A percentile compares a stretch with the other conserved stretches of the same genome.
These are phyloP conservation scores for Danio choprae DNA, from an alignment of 2,797 vertebrate genomes.

Conservation along the genomic window DNA sequence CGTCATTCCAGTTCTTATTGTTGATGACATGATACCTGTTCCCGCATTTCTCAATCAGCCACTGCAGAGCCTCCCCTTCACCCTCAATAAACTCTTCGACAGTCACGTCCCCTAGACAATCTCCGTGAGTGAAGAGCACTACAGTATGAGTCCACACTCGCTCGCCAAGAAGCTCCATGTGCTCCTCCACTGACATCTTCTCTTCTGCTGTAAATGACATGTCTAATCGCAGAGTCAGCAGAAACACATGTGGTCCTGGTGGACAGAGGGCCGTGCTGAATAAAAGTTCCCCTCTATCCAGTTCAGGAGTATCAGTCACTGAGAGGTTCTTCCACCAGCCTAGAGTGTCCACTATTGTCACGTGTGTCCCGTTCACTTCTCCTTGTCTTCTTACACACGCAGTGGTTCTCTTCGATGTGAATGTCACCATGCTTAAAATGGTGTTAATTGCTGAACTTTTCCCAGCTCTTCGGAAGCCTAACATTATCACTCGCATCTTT, in stretches of 20 bases:
- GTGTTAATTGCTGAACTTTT: constrained; percentile 56
- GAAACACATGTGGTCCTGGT: constrained; percentile 67
- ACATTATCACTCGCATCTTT: constrained; percentile 51
- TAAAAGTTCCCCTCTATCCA: constrained; percentile 58
- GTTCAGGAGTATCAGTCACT: constrained; percentile 48
- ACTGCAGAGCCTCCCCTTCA: constrained; percentile 50
- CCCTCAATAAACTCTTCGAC: constrained; percentile 57
- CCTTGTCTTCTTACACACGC: constrained; percentile 49
- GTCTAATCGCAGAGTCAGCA: constrained; percentile 63
- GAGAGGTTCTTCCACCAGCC: constrained; percentile 59
- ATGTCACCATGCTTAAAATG: constrained; percentile 41
- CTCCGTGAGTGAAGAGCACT: constrained; percentile 59
- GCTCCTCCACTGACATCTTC: constrained; percentile 36
- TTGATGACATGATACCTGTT: constrained; percentile 58
- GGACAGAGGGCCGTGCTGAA: constrained; percentile 58
- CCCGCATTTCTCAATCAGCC: constrained; percentile 55
- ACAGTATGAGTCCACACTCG: constrained; percentile 54
- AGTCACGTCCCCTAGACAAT: constrained; percentile 49
- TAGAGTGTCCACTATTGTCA: constrained; percentile 60
- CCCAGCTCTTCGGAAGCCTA: constrained; percentile 56
- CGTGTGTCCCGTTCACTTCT: constrained; percentile 45
- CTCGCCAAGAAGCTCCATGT: constrained; percentile 54
- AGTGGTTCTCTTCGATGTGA: constrained; percentile 34
- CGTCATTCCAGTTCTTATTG: constrained; percentile 42
- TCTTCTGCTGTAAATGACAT: constrained; percentile 58